These are phyloP conservation scores for human (Homo sapiens) DNA, from an alignment of 2,113 vertebrate genomes.

Conservation along the genomic window GRCh38 chr2:39094001-39094500, in stretches of 20 bases:
- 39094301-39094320: not conserved
- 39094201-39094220: constrained; percentile 1
- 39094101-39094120: constrained; percentile 17
- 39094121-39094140: not conserved
- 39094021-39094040: constrained; percentile 32
- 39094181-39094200: not conserved
- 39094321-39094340: not conserved
- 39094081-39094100: too few relatives aligned
- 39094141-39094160: not conserved
- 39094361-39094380: not conserved
- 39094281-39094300: constrained; percentile 12
- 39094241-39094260: not conserved
- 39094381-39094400: not conserved
- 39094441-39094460: too few relatives aligned
- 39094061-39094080: not conserved
- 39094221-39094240: not conserved
- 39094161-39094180: not conserved
- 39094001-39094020: not conserved
- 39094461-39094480: too few relatives aligned
- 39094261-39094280: not conserved
- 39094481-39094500: too few relatives aligned
- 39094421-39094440: too few relatives aligned
- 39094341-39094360: not conserved
- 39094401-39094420: not conserved
- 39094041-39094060: not conserved